Evolutionary conservation across 2,797 vertebrate species (phyloP).

Genomic region (Rhadinocentrus ornatus): DNA sequence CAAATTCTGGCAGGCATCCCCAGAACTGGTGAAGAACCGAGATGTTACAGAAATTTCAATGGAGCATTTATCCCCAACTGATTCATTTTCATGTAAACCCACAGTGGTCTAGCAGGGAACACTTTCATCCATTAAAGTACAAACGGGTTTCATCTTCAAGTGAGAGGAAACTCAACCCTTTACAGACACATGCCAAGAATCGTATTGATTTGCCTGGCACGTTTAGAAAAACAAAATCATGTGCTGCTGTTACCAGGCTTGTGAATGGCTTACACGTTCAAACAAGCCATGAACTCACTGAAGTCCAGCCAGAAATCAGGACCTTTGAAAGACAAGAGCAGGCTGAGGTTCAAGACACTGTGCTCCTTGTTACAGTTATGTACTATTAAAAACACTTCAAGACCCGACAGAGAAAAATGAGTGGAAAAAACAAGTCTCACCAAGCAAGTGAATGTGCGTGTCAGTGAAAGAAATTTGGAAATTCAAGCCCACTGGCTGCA

Average conservation of each 20-base stretch:
- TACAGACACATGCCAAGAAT: constrained; percentile 11
- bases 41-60: neutral
- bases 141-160: neutral
- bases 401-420: constrained; percentile 46
- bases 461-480: constrained; percentile 68
- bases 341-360: constrained; percentile 33
- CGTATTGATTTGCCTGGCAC: constrained; percentile 7
- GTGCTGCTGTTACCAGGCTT: neutral
- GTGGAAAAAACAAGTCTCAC: constrained; percentile 71
- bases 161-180: neutral
- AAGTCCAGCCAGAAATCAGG: constrained; percentile 27
- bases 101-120: neutral
- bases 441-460: constrained; percentile 52
- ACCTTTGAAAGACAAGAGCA: constrained; percentile 27
- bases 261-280: neutral
- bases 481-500: constrained; percentile 67
- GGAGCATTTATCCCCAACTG: constrained; percentile 2
- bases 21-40: neutral
- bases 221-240: constrained; percentile 1
- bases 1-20: neutral
- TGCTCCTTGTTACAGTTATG: constrained; percentile 34
- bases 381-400: constrained; percentile 29
- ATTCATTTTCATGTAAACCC: constrained; percentile 8
- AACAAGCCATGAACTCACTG: neutral
- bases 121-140: neutral